Evolutionary conservation across 2,797 vertebrate genomes (phyloP).

Genomic region (Anomalospiza imberbis): DNA sequence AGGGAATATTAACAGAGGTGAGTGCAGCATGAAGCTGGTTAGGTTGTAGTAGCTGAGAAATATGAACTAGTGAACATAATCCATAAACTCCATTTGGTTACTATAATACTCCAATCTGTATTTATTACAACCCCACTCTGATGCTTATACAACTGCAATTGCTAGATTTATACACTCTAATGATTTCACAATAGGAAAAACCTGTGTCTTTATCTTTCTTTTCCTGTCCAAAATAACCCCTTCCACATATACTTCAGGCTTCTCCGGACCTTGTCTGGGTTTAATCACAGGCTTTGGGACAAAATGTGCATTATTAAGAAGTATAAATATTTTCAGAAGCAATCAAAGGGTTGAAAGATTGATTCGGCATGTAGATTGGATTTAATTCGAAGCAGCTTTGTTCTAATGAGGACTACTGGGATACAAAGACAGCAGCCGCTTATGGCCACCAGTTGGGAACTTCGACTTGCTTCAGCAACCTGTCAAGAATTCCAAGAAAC

Average conservation of each 20-base stretch:
- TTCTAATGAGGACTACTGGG: constrained; percentile 78
- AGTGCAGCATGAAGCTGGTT: not conserved
- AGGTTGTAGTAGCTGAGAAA: constrained; percentile 42
- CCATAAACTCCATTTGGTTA: constrained; percentile 67
- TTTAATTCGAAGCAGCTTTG: constrained; percentile 81
- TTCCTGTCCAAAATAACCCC: constrained; percentile 64
- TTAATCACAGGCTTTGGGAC: constrained; percentile 78
- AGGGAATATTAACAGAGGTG: constrained; percentile 29
- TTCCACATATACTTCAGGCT: constrained; percentile 58
- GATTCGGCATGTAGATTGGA: constrained; percentile 77
- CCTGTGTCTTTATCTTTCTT: constrained; percentile 68
- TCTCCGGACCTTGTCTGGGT: constrained; percentile 71
- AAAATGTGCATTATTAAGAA: constrained; percentile 82
- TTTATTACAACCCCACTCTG: constrained; percentile 69
- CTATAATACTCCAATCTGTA: constrained; percentile 64
- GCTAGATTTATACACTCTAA: constrained; percentile 76
- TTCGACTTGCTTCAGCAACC: constrained; percentile 15
- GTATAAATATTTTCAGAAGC: constrained; percentile 86
- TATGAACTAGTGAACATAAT: constrained; percentile 53
- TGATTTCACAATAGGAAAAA: constrained; percentile 71
- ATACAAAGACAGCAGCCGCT: constrained; percentile 56
- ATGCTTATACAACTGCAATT: constrained; percentile 72
- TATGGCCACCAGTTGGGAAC: constrained; percentile 60
- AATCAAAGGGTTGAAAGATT: constrained; percentile 81
- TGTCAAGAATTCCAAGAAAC: constrained; percentile 38